Base-by-base conservation (phyloP, 2,888 invertebrate species). In the Timema podura region DNA sequence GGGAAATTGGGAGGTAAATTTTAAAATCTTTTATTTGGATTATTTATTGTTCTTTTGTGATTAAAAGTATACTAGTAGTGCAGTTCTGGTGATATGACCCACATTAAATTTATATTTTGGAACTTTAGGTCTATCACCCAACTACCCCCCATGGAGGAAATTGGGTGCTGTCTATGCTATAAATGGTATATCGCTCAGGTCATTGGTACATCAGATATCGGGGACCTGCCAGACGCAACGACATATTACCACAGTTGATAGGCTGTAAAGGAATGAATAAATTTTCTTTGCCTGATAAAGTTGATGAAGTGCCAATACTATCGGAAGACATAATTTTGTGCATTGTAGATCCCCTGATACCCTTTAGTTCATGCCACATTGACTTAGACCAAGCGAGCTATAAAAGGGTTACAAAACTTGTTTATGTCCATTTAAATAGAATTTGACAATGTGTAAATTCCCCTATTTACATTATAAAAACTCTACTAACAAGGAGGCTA, bases 161-260 rank as follows among this genome's bases (percentile, higher is more conserved):
- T n/a, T n/a, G n/a, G n/a, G n/a, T n/a, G n/a, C n/a, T n/a, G n/a
- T n/a, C n/a, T n/a, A n/a, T n/a, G n/a, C n/a, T n/a, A n/a, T n/a
- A 61, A 61, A 61, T 15, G 61, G 61, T 16, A 61, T 13, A 16
- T 61, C 45, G 61, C 61, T 10, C 16, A 61, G 44, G 61, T 61
- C 61, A 61, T 6, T 15, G 61, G 61, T 61, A 61, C 61, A 30
- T 61, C 61, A 61, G 61, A 61, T 8, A 30, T 61, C 30, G 16
- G 7, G 16, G 61, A 16, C 5, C 61, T 5, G 0, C 61, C 16
- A 61, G 5, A 13, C 16, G 30, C 3, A 30, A 30, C 30, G 3
- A 30, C 1, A 3, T 44, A 16, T 15, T 61, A 61, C 61, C 30
- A 61, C 16, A 61, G 45, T 61, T 61, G 6, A 61, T 16, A 30